Conservation (phyloP, 1,140 invertebrate genomes). For the Tetramorium parvispinum region DNA sequence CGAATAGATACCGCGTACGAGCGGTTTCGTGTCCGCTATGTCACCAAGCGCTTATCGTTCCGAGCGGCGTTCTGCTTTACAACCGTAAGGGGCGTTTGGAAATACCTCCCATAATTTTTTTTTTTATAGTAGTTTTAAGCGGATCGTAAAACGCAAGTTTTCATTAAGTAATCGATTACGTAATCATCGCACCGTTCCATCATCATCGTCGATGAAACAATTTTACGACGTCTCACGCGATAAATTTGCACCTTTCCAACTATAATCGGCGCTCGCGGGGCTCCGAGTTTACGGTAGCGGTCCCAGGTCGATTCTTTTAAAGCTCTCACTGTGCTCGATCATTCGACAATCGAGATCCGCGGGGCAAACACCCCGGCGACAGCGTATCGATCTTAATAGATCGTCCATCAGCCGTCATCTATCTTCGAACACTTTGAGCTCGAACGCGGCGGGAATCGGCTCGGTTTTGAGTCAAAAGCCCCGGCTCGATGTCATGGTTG, state of each 20-base stretch:
- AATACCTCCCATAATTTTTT: not conserved
- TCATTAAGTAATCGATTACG: not conserved
- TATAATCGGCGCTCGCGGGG: not conserved
- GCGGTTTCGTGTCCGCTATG: slow-evolving; percentile 47
- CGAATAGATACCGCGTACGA: slow-evolving; percentile 49
- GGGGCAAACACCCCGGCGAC: slow-evolving; percentile 65
- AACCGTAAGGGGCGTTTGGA: not conserved
- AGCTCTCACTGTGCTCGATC: slow-evolving; percentile 18
- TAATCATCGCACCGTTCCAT: not conserved
- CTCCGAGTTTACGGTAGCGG: slow-evolving; percentile 4
- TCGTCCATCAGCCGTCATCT: slow-evolving; percentile 78
- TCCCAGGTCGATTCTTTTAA: not conserved
- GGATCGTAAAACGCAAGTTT: slow-evolving; percentile 14
- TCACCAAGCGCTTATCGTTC: slow-evolving; percentile 40
- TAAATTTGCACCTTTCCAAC: not conserved
- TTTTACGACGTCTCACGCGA: not conserved
- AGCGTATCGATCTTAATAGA: slow-evolving; percentile 80
- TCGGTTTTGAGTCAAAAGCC: slow-evolving; percentile 57
- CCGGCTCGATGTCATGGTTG: not conserved
- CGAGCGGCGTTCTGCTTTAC: slow-evolving; percentile 4
- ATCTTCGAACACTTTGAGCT: slow-evolving; percentile 71
- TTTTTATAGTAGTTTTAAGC: not conserved
- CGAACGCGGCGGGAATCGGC: slow-evolving; percentile 19
- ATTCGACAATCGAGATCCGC: slow-evolving; percentile 41
- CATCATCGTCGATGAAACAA: not conserved